phyloP scores from a whole-genome alignment of 2,797 vertebrate species.

The Crax fasciolata region DNA sequence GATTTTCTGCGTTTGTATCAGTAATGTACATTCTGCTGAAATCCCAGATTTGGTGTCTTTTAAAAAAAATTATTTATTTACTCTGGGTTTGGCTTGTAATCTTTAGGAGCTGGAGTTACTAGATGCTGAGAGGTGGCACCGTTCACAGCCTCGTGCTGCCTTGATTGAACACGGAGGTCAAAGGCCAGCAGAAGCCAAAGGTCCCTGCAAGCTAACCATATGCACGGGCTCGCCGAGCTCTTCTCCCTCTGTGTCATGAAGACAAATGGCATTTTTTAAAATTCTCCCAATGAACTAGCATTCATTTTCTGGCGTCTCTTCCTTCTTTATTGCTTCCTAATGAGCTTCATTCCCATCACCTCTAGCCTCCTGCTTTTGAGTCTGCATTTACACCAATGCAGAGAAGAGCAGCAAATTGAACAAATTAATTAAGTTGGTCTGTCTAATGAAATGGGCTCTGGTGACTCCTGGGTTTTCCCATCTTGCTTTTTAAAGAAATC shows the following conservation, averaged over 20 bases:
- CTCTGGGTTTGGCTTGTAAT: neutral
- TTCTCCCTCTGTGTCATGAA: constrained; percentile 76
- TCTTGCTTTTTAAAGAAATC: constrained; percentile 20
- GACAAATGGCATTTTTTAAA: constrained; percentile 78
- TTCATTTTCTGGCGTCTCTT: constrained; percentile 66
- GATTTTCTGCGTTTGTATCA: neutral
- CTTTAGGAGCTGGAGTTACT: neutral
- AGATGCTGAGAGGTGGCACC: neutral
- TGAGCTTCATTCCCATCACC: constrained; percentile 67
- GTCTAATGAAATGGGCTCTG: constrained; percentile 9
- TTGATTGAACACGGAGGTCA: constrained; percentile 76
- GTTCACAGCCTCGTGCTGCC: neutral
- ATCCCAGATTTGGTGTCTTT: neutral
- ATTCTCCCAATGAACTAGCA: constrained; percentile 54
- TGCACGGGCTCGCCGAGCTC: constrained; percentile 49
- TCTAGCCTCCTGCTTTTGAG: constrained; percentile 43
- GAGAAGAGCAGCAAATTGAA: constrained; percentile 21
- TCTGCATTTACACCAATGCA: neutral
- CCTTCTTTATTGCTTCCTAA: constrained; percentile 75
- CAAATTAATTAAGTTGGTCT: constrained; percentile 45
- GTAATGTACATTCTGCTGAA: neutral
- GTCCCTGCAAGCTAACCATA: constrained; percentile 57
- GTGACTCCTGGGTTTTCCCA: constrained; percentile 4
- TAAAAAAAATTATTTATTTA: neutral
- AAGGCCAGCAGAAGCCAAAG: constrained; percentile 76